Evolutionary conservation across 2,113 vertebrate species (phyloP).

Genomic region (Danio rerio): DNA sequence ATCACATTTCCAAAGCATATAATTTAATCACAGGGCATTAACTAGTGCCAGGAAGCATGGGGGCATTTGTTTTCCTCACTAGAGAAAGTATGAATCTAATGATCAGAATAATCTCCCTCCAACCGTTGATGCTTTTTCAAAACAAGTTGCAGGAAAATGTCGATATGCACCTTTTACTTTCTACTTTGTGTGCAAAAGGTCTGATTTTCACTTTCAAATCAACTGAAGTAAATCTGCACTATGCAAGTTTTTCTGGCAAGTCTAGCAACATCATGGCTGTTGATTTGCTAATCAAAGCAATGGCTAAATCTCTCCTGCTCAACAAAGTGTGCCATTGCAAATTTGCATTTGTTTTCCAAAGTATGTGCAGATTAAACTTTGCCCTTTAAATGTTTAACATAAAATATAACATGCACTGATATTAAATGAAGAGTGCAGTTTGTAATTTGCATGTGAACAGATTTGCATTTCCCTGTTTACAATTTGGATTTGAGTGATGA

Average conservation of each 20-base stretch:
- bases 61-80: constrained; percentile 36
- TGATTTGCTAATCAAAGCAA: not conserved
- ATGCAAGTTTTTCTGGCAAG: not conserved
- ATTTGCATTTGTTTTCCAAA: not conserved
- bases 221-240: too few species aligned
- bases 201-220: too few species aligned
- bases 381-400: not conserved
- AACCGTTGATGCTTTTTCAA: not conserved
- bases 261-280: not conserved
- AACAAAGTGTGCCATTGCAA: not conserved
- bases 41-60: constrained; percentile 42
- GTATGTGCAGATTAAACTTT: not conserved
- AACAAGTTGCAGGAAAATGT: not conserved
- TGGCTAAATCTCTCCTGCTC: not conserved
- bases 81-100: constrained; percentile 15
- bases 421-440: not conserved
- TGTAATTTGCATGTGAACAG: not conserved
- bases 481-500: not conserved
- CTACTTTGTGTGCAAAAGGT: not conserved
- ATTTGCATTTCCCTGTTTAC: not conserved
- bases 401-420: not conserved
- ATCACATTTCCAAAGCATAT: constrained; percentile 57
- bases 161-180: not conserved
- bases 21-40: constrained; percentile 57
- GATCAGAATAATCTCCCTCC: not conserved